phyloP scores from a whole-genome alignment of 2,113 vertebrate species.

The Oncorhynchus kisutch region DNA sequence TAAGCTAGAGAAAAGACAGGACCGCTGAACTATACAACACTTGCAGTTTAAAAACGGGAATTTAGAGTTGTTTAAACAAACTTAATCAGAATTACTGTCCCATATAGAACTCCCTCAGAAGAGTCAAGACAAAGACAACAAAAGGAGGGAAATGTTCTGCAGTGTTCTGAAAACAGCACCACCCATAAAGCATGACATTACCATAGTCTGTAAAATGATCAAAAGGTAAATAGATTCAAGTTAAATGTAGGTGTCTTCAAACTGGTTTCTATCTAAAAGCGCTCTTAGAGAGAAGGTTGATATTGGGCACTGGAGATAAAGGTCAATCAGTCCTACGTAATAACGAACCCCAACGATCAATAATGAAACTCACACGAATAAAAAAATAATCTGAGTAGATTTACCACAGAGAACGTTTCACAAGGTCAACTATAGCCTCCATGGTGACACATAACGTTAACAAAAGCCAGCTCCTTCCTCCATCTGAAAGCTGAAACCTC shows the following conservation, averaged over 20 bases:
- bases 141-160: not conserved
- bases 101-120: not conserved
- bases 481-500: not conserved
- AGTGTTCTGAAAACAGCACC: not conserved
- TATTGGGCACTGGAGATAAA: conserved; percentile 48
- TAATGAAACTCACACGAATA: conserved; percentile 75
- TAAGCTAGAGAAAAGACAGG: not conserved
- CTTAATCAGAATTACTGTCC: not conserved
- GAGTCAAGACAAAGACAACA: not conserved
- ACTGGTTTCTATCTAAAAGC: too few relatives aligned
- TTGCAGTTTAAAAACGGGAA: not conserved
- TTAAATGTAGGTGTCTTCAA: not conserved
- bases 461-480: not conserved
- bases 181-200: not conserved
- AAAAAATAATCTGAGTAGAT: conserved; percentile 2
- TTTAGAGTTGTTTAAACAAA: not conserved
- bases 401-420: conserved; percentile 13
- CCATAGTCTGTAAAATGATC: not conserved
- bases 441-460: conserved; percentile 1
- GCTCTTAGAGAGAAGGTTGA: conserved; percentile 4
- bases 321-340: conserved; percentile 42
- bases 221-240: not conserved
- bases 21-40: not conserved
- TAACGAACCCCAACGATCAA: conserved; percentile 50
- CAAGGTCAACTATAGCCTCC: not conserved